These are phyloP conservation scores for Hesperia comma DNA, from an alignment of 2,888 invertebrate species.

Conservation along the genomic window DNA sequence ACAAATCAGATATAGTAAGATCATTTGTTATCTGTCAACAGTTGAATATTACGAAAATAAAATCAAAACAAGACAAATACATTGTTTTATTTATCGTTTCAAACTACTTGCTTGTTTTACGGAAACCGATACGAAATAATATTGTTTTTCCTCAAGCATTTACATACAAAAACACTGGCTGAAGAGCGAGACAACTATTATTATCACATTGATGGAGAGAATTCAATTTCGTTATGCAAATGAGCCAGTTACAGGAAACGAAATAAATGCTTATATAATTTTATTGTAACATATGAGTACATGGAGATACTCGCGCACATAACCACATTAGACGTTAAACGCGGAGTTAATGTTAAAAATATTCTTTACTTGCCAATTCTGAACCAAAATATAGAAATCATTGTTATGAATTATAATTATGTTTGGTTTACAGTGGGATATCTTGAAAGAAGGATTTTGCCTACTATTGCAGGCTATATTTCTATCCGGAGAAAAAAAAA, in stretches of 20 bases:
- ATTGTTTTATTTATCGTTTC: constrained; percentile 46
- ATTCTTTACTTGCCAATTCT: no score
- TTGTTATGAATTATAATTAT: no score
- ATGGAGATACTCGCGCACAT: no score
- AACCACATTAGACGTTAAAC: no score
- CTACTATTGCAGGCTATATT: no score
- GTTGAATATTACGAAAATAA: constrained; percentile 84
- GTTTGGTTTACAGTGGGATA: no score
- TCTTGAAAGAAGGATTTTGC: no score
- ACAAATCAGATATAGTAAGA: constrained; percentile 83
- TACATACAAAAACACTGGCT: background rate
- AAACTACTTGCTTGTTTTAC: background rate
- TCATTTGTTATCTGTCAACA: constrained; percentile 84
- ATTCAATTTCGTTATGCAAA: background rate
- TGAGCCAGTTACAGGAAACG: background rate
- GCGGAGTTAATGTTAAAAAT: no score
- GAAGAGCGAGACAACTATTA: background rate
- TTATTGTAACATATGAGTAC: background rate
- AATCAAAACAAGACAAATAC: constrained; percentile 71
- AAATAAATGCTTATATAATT: background rate
- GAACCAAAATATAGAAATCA: no score
- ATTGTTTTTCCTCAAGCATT: background rate
- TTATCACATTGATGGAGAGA: background rate
- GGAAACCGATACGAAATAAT: background rate
- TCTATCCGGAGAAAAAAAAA: no score